These are phyloP conservation scores for Zophobas morio DNA, from an alignment of 1,140 invertebrate genomes.

Conservation along the genomic window DNA sequence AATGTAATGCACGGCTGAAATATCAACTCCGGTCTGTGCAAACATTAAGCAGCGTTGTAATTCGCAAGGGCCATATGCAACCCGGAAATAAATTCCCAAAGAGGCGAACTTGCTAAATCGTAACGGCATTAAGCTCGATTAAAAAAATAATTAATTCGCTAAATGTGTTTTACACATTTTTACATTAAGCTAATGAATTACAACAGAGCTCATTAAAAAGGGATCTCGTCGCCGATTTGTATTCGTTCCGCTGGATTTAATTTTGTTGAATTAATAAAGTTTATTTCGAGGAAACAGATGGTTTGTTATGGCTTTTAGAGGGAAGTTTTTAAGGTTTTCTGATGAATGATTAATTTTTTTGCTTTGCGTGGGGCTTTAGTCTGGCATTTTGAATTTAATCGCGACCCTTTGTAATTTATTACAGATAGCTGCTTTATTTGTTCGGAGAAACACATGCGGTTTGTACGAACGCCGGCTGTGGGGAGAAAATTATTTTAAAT, in stretches of 20 bases:
- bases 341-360: background rate
- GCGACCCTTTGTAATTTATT: background rate
- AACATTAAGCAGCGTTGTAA: slow-evolving; percentile 3
- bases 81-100: background rate
- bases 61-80: background rate
- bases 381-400: background rate
- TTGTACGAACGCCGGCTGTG: no score
- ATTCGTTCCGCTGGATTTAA: slow-evolving; percentile 20
- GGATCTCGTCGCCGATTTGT: slow-evolving; percentile 27
- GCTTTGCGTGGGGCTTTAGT: background rate
- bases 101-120: background rate
- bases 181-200: slow-evolving; percentile 14
- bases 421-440: background rate
- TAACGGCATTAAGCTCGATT: background rate
- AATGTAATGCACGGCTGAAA: background rate
- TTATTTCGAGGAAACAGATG: slow-evolving; percentile 10
- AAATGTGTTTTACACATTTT: slow-evolving; percentile 24
- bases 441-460: no score
- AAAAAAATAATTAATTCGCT: slow-evolving; percentile 17
- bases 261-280: background rate
- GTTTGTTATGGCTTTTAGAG: slow-evolving; percentile 5
- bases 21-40: slow-evolving; percentile 4
- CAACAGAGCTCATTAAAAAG: slow-evolving; percentile 18
- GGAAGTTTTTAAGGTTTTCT: background rate
- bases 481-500: no score